These are phyloP conservation scores for Helleia helle DNA, from an alignment of 2,888 invertebrate species.

Conservation along the genomic window DNA sequence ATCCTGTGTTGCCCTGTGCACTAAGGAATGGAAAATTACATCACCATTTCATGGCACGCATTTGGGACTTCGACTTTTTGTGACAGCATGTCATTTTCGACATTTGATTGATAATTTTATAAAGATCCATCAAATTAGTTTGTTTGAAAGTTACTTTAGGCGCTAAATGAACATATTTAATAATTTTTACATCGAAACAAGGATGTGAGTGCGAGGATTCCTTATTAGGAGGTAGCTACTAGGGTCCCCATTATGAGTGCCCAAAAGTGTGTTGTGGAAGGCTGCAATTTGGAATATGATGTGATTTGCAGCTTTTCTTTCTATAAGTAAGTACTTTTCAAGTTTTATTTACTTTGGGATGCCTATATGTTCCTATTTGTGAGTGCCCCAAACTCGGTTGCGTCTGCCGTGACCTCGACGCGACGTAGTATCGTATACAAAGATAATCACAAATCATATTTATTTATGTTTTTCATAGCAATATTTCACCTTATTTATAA, in stretches of 20 bases:
- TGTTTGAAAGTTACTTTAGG: slow-evolving; percentile 71
- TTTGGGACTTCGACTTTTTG: slow-evolving; percentile 69
- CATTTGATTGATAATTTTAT: slow-evolving; percentile 74
- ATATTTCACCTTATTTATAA: background rate
- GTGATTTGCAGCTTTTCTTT: slow-evolving; percentile 70
- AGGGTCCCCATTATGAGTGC: slow-evolving; percentile 52
- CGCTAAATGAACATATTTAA: slow-evolving; percentile 62
- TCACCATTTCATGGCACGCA: slow-evolving; percentile 70
- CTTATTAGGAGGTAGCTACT: slow-evolving; percentile 43
- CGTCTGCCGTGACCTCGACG: slow-evolving; percentile 24
- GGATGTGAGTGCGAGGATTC: slow-evolving; percentile 55
- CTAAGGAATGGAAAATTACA: slow-evolving; percentile 47
- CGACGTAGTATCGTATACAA: slow-evolving; percentile 12
- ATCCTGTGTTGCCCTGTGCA: slow-evolving; percentile 44
- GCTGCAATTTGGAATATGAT: slow-evolving; percentile 67
- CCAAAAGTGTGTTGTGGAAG: slow-evolving; percentile 66
- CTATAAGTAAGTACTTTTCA: slow-evolving; percentile 59
- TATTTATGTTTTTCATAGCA: slow-evolving; percentile 3
- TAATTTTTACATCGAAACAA: slow-evolving; percentile 39
- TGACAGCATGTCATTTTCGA: slow-evolving; percentile 74
- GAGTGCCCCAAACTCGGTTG: slow-evolving; percentile 8
- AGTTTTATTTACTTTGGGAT: slow-evolving; percentile 18
- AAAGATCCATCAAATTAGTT: slow-evolving; percentile 71
- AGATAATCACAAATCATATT: slow-evolving; percentile 8
- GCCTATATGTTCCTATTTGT: slow-evolving; percentile 5